Base-by-base conservation (phyloP, 1,140 invertebrate genomes). In the Tetramorium alpestre region DNA sequence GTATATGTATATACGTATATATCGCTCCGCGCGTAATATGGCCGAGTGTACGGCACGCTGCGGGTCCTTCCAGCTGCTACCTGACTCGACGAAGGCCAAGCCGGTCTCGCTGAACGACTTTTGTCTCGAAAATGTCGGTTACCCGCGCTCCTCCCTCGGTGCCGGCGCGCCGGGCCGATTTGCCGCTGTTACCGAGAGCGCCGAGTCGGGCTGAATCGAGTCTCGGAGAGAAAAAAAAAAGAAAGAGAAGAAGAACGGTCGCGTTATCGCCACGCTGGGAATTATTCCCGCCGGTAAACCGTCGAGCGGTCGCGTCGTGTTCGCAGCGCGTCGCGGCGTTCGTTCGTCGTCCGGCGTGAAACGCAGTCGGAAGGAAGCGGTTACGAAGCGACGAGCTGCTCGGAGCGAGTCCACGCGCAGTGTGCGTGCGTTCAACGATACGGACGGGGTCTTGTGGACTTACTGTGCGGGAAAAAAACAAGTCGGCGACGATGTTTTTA, bases 51-150 rank as follows among this genome's bases (percentile, higher is more conserved):
- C 7, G 49, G 22, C 78, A 38, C 65, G 51, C 44, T 62, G 69
- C 38, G 80, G 41, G 80, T 84, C 80, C 69, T 73, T 84, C 41
- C 80, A 84, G 80, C 80, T 73, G 80, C 80, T 84, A 84, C 80
- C 80, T 84, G 80, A 84, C 80, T 73, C 80, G 54, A 58, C 69
- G 80, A 84, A 84, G 80, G 80, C 80, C 80, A 73, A 73, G 41
- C 54, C 69, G 80, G 80, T 41, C 80, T 62, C 54, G 80, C 80
- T 84, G 80, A 84, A 49, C 80, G 67, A 84, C 80, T 84, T 84
- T 84, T 84, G 80, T 84, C 69, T 84, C 80, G 67, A 73, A 84
- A 73, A 73, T 60, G 80, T 84, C 82, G 82, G 82, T 78, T 64
- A 33, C 64, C 47, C 76, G 60, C 49, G 76, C 70, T 69, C 25